These are phyloP conservation scores for Brachionus plicatilis DNA, from an alignment of 1,140 invertebrate species.

Conservation along the genomic window DNA sequence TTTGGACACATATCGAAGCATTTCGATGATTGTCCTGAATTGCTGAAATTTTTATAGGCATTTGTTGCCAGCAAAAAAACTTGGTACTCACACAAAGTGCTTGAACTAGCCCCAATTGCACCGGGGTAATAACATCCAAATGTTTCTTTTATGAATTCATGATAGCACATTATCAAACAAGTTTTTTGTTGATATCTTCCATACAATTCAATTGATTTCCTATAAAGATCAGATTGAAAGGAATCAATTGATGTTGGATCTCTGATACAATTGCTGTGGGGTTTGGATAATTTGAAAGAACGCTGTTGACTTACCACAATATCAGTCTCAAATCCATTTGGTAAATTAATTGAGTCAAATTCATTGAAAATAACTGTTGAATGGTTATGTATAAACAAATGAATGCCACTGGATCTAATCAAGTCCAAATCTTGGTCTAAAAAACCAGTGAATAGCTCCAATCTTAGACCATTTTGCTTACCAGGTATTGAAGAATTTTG, in stretches of 20 bases:
- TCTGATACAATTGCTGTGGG: neutral
- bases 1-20: neutral
- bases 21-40: neutral
- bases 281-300: neutral
- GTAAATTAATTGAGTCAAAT: neutral
- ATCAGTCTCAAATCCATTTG: neutral
- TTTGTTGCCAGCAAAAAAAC: neutral
- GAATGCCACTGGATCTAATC: neutral
- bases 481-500: neutral
- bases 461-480: neutral
- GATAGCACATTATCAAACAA: neutral
- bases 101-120: neutral
- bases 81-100: neutral
- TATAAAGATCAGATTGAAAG: neutral
- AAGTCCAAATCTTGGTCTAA: neutral
- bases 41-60: neutral
- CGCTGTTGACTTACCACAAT: neutral
- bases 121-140: neutral
- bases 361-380: neutral
- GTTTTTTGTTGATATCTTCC: neutral
- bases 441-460: neutral
- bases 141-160: neutral
- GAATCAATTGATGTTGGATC: neutral
- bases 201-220: neutral
- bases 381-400: constrained; percentile 16